Evolutionary conservation across 1,140 invertebrate genomes (phyloP).

Genomic region (Bombyx mori): ASM3026992v2 NC_085108.1:3473001-3473500

Average conservation of each 20-base stretch:
- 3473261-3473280: too few relatives aligned
- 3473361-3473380: slow-evolving; percentile 85
- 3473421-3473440: too few relatives aligned
- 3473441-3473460: too few relatives aligned
- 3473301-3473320: too few relatives aligned
- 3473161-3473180: slow-evolving; percentile 79
- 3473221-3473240: slow-evolving; percentile 39
- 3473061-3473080: too few relatives aligned
- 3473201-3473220: slow-evolving; percentile 78
- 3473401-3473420: slow-evolving; percentile 73
- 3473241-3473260: too few relatives aligned
- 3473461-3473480: too few relatives aligned
- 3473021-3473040: too few relatives aligned
- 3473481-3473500: too few relatives aligned
- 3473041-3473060: too few relatives aligned
- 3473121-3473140: slow-evolving; percentile 83
- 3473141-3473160: slow-evolving; percentile 80
- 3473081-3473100: not conserved
- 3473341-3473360: slow-evolving; percentile 87
- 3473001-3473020: too few relatives aligned
- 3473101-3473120: slow-evolving; percentile 72
- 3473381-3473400: slow-evolving; percentile 82
- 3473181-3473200: slow-evolving; percentile 84
- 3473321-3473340: slow-evolving; percentile 20
- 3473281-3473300: too few relatives aligned